Evolutionary conservation across 2,113 vertebrate genomes (phyloP).

Genomic region (Pungitius pungitius): DNA sequence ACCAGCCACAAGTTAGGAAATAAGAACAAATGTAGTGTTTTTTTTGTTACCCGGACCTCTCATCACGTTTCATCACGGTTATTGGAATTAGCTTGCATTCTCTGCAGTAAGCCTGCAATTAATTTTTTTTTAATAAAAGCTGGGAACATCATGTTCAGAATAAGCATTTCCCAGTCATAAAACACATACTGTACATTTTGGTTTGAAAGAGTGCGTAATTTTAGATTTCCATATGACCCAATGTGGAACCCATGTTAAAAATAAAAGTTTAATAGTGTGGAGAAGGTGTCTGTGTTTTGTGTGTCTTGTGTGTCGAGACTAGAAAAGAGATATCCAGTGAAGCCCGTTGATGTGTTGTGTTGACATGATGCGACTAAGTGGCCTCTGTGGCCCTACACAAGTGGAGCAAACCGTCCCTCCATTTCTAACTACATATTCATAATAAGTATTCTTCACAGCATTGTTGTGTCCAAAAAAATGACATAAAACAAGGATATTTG

Average conservation of each 20-base stretch:
- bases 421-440: slow-evolving; percentile 39
- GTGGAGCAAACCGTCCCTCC: slow-evolving; percentile 22
- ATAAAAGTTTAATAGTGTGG: slow-evolving; percentile 26
- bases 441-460: slow-evolving; percentile 48
- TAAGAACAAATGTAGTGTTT: slow-evolving; percentile 25
- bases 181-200: slow-evolving; percentile 42
- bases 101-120: slow-evolving; percentile 1
- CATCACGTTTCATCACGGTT: slow-evolving; percentile 17
- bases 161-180: slow-evolving; percentile 15
- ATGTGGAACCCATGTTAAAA: slow-evolving; percentile 7
- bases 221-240: slow-evolving; percentile 1
- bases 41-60: slow-evolving; percentile 9
- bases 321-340: slow-evolving; percentile 11
- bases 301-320: slow-evolving; percentile 21
- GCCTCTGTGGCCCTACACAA: slow-evolving; percentile 27
- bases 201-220: slow-evolving; percentile 38
- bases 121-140: neutral
- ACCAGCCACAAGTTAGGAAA: slow-evolving; percentile 12
- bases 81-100: slow-evolving; percentile 22
- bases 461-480: slow-evolving; percentile 52
- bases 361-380: slow-evolving; percentile 20
- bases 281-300: slow-evolving; percentile 20
- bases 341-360: slow-evolving; percentile 21
- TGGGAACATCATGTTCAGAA: slow-evolving; percentile 18
- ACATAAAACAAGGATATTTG: slow-evolving; percentile 53